phyloP scores from a whole-genome alignment of 2,888 invertebrate genomes.

The Norana najaformis region DNA sequence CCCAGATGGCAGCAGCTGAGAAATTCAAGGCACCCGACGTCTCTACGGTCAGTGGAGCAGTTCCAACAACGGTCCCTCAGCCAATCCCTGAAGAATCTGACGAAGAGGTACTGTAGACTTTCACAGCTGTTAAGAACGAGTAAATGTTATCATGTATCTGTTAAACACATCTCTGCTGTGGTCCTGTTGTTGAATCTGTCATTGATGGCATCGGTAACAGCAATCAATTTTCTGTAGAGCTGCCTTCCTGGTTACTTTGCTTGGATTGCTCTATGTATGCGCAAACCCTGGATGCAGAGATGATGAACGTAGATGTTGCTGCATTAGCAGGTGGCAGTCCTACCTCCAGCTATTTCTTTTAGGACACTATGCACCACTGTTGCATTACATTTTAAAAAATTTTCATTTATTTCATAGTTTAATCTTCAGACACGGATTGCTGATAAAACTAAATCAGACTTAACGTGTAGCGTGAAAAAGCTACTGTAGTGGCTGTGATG shows the following conservation, averaged over 20 bases:
- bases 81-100: slow-evolving; percentile 77
- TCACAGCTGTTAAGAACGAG: neutral
- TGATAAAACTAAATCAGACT: no score
- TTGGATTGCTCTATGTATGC: neutral
- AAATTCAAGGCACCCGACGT: slow-evolving; percentile 82
- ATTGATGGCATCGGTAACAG: no score
- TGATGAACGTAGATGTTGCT: neutral
- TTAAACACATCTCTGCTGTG: neutral
- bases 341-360: no score
- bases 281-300: neutral
- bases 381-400: no score
- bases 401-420: no score
- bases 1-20: slow-evolving; percentile 95
- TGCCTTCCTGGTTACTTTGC: neutral
- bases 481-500: no score
- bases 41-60: slow-evolving; percentile 50
- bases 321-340: no score
- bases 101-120: slow-evolving; percentile 65
- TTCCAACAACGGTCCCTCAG: slow-evolving; percentile 59
- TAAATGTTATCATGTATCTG: neutral
- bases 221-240: no score
- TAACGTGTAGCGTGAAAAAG: no score
- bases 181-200: neutral
- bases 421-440: no score
- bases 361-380: no score